Percentiles rank a stretch among this genome's conserved stretches.
These are phyloP conservation scores for Heterodera filipjevi DNA, from an alignment of 2,888 invertebrate species.

Conservation along the genomic window DNA sequence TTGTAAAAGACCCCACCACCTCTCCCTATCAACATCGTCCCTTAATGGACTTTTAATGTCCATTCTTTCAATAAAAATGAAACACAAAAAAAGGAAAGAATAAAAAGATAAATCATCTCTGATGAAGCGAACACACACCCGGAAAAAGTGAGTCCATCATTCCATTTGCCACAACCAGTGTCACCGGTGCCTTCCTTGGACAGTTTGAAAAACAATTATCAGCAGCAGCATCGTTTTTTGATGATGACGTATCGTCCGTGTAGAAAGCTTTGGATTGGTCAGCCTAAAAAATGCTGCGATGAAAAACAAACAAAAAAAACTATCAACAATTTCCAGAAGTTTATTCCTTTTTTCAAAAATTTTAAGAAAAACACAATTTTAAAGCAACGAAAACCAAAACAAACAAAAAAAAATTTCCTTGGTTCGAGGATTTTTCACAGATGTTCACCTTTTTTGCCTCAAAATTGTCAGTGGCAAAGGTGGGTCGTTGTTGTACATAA, in stretches of 20 bases:
- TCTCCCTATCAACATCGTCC: too few relatives aligned
- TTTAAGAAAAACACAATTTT: too few relatives aligned
- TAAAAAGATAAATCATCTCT: neutral
- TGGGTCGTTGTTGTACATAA: neutral
- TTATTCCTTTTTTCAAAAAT: neutral
- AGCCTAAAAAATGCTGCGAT: neutral
- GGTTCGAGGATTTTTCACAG: too few relatives aligned
- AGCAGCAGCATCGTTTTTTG: neutral
- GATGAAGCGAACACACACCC: neutral
- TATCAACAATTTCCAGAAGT: neutral
- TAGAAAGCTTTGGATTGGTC: neutral
- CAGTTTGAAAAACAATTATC: too few relatives aligned
- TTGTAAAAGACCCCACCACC: too few relatives aligned
- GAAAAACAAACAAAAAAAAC: neutral
- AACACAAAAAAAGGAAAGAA: neutral
- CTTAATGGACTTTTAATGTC: too few relatives aligned
- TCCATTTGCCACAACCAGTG: neutral
- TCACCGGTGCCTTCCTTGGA: neutral
- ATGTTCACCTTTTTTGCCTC: too few relatives aligned
- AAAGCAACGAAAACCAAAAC: too few relatives aligned
- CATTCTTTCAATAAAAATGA: too few relatives aligned
- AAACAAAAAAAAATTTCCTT: too few relatives aligned
- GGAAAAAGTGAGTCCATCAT: conserved; percentile 3
- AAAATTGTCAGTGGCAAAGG: too few relatives aligned
- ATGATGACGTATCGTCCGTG: neutral